Conservation (phyloP, 2,113 vertebrate species). For the Vulpes vulpes region DNA sequence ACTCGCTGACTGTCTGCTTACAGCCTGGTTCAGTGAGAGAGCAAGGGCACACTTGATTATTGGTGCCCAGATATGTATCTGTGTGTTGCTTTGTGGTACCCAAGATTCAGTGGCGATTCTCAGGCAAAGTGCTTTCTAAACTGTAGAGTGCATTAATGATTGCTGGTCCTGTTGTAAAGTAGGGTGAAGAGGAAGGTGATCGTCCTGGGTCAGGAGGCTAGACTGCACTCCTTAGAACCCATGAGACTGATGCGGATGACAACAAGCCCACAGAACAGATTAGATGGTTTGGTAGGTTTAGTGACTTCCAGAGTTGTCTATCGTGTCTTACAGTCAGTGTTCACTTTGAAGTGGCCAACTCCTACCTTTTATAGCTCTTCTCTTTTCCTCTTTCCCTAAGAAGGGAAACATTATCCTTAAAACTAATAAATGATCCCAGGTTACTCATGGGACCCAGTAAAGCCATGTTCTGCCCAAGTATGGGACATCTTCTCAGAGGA, state of each 20-base stretch:
- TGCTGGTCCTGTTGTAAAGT: neutral
- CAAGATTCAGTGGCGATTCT: neutral
- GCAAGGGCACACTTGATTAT: neutral
- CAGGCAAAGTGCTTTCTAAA: neutral
- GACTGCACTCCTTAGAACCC: neutral
- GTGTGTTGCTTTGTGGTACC: neutral
- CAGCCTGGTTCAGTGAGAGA: neutral
- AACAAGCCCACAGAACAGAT: neutral
- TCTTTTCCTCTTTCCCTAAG: neutral
- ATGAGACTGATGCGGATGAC: rapidly evolving
- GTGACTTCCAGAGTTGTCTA: neutral
- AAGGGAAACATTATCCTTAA: neutral
- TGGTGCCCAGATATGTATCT: neutral
- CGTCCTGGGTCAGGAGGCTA: neutral
- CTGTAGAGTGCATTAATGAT: neutral
- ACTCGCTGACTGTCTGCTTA: neutral
- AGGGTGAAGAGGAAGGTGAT: neutral
- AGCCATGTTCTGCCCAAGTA: neutral
- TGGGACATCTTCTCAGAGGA: neutral
- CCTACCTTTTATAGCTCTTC: neutral
- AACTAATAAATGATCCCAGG: neutral
- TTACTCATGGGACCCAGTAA: neutral
- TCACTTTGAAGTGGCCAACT: neutral
- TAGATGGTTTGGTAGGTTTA: neutral
- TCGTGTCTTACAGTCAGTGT: neutral